A percentile compares a stretch with the other conserved stretches of the same genome.
Conservation (phyloP, 2,888 invertebrate species). For the Dicycla oo region DNA sequence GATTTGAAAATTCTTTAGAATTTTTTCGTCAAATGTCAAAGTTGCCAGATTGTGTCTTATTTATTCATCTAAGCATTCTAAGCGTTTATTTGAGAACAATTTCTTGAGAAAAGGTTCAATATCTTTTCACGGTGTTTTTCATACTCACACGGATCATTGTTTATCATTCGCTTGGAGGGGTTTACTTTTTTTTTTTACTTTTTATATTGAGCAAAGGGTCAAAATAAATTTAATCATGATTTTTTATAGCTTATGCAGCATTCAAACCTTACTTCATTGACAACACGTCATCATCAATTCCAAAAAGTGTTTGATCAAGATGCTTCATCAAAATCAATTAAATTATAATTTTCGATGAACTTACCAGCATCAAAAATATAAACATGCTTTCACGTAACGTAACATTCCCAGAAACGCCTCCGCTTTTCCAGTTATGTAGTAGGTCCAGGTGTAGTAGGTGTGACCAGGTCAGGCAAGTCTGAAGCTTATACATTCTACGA, state of each 20-base stretch:
- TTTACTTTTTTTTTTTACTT: conserved; percentile 6
- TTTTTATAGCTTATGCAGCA: background rate
- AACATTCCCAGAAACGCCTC: conserved; percentile 10
- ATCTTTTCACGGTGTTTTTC: conserved; percentile 7
- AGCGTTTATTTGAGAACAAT: conserved; percentile 18
- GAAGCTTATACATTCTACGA: conserved; percentile 22
- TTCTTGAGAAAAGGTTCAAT: conserved; percentile 9
- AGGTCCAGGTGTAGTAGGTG: too few relatives aligned
- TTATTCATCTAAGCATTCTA: background rate
- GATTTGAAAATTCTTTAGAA: conserved; percentile 6
- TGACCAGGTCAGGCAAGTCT: background rate
- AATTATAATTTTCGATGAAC: conserved; percentile 7
- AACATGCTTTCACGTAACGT: conserved; percentile 1
- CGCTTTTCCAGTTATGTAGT: conserved; percentile 12
- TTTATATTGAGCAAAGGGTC: too few relatives aligned
- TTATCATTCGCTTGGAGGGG: conserved; percentile 25
- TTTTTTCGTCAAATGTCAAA: conserved; percentile 24
- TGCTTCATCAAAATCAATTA: conserved; percentile 10
- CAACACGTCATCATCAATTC: background rate
- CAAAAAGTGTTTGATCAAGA: background rate
- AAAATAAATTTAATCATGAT: background rate
- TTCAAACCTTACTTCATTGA: background rate
- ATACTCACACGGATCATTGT: conserved; percentile 8
- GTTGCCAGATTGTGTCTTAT: conserved; percentile 11
- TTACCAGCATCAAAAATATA: background rate